A percentile compares a stretch with the other conserved stretches of the same genome.
Conservation (phyloP, 2,113 vertebrate genomes). For the Porphyrio hochstetteri region DNA sequence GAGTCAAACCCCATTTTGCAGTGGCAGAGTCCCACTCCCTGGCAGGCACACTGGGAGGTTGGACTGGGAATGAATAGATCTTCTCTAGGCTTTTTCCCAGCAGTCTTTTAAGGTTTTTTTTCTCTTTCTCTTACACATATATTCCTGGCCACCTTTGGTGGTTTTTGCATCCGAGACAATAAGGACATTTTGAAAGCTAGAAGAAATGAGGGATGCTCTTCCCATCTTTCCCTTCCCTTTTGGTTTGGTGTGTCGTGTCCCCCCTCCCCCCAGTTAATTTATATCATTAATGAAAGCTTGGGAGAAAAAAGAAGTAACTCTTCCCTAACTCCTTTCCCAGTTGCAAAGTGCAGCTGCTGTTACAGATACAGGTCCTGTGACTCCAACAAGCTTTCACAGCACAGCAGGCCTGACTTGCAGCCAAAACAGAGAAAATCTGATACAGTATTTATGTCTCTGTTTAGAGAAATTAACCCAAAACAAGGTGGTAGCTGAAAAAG, state of each 20-base stretch:
- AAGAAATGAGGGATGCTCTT: background rate
- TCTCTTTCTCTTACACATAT: background rate
- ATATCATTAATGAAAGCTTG: background rate
- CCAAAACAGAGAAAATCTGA: conserved; percentile 46
- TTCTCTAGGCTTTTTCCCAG: background rate
- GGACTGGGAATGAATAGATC: background rate
- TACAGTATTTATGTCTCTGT: conserved; percentile 6
- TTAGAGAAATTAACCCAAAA: conserved; percentile 38
- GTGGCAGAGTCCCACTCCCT: background rate
- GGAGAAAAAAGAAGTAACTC: background rate
- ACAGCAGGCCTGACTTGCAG: conserved; percentile 16
- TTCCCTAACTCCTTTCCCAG: background rate
- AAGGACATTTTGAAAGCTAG: background rate
- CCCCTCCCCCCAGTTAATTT: background rate
- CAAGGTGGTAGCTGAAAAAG: conserved; percentile 4
- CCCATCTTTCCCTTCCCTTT: background rate
- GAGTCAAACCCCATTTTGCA: background rate
- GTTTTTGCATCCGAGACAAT: background rate
- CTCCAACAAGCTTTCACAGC: conserved; percentile 24
- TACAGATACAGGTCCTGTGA: background rate
- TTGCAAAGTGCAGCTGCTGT: conserved; percentile 23
- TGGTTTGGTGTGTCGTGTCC: background rate
- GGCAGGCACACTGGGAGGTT: background rate
- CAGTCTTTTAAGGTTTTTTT: background rate
- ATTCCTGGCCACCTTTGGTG: background rate